phyloP scores from a whole-genome alignment of 2,797 vertebrate genomes.

The Acanthornis magna region DNA sequence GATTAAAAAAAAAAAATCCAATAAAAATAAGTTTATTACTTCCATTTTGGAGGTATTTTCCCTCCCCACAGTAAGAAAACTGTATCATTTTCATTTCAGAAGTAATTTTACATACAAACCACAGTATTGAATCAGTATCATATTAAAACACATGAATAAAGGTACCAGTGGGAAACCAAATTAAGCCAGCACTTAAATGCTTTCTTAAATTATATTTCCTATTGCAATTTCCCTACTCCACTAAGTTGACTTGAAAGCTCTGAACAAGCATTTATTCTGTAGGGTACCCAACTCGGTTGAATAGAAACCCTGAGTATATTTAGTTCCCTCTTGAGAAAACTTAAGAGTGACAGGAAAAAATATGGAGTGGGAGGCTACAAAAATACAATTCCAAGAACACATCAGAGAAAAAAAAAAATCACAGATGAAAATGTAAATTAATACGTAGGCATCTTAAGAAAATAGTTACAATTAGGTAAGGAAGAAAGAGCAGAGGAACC shows the following conservation, averaged over 20 bases:
- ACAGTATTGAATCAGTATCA: not conserved
- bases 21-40: not conserved
- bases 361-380: not conserved
- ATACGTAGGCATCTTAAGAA: not conserved
- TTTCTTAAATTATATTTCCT: not conserved
- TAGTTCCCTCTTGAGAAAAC: not conserved
- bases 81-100: not conserved
- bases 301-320: not conserved
- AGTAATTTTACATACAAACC: not conserved
- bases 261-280: not conserved
- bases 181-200: constrained; percentile 4
- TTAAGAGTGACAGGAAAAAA: not conserved
- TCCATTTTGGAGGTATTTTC: not conserved
- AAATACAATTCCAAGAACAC: not conserved
- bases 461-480: not conserved
- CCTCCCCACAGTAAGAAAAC: not conserved
- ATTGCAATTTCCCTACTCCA: not conserved
- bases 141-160: constrained; percentile 8
- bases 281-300: not conserved
- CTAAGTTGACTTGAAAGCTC: not conserved
- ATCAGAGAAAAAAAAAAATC: not conserved
- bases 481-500: not conserved
- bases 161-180: not conserved
- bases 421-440: not conserved
- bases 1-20: not conserved